Percentiles rank a stretch among this genome's conserved stretches.
phyloP scores from a whole-genome alignment of 2,888 invertebrate species.

The Rugalucina vietnamica region DNA sequence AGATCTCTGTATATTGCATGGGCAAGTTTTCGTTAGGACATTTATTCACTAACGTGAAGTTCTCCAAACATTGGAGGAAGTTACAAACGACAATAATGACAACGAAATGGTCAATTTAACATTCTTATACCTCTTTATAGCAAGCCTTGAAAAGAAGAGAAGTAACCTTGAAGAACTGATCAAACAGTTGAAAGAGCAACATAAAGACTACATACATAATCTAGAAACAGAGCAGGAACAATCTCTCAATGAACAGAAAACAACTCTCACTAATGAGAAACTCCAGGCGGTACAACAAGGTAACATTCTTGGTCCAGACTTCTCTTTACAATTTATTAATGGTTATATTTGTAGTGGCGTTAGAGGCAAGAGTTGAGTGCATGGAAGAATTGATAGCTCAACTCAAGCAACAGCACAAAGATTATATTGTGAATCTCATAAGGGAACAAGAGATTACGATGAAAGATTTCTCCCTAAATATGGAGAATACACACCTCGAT shows the following conservation, averaged over 20 bases:
- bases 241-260: constrained; percentile 57
- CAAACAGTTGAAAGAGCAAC: constrained; percentile 65
- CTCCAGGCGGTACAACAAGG: constrained; percentile 44
- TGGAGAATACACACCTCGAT: constrained; percentile 35
- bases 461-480: constrained; percentile 56
- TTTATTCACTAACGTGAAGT: too few species aligned
- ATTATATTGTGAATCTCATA: constrained; percentile 54
- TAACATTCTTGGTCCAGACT: neutral
- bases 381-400: constrained; percentile 51
- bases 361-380: constrained; percentile 34
- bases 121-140: too few species aligned
- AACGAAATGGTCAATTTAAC: too few species aligned
- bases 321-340: neutral
- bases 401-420: constrained; percentile 69
- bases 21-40: too few species aligned
- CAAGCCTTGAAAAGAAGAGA: constrained; percentile 40
- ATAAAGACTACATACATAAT: constrained; percentile 60
- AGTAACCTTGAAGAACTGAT: constrained; percentile 46
- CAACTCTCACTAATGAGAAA: constrained; percentile 42
- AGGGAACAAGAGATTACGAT: constrained; percentile 52
- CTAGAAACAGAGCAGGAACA: constrained; percentile 56
- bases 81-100: too few species aligned
- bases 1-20: too few species aligned
- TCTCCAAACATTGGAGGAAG: too few species aligned
- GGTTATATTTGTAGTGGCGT: neutral